phyloP scores from a whole-genome alignment of 1,140 invertebrate genomes.

The Proctacanthus coquilletti region DNA sequence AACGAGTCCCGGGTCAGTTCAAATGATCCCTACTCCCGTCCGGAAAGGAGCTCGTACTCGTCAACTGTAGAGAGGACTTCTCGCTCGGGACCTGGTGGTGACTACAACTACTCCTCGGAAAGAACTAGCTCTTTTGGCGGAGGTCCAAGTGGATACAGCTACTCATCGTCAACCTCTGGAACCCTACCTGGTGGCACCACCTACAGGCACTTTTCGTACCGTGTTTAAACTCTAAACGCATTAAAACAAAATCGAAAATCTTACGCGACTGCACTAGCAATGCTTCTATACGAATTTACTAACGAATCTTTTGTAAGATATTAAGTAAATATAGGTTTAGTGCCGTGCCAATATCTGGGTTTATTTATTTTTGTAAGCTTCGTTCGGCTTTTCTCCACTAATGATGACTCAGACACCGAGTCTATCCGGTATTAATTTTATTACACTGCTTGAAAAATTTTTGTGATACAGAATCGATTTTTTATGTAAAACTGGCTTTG shows the following conservation, averaged over 20 bases:
- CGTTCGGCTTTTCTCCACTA: no score
- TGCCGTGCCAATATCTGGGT: no score
- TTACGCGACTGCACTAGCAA: neutral
- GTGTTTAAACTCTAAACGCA: constrained; percentile 42
- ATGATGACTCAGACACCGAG: no score
- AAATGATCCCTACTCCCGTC: constrained; percentile 37
- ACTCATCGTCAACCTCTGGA: constrained; percentile 56
- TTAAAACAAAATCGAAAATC: neutral
- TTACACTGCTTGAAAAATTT: no score
- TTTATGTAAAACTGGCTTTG: no score
- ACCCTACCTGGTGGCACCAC: constrained; percentile 61
- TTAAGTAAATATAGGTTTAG: no score
- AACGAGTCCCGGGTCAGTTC: constrained; percentile 33
- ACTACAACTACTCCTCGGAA: constrained; percentile 56
- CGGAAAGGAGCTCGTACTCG: constrained; percentile 45
- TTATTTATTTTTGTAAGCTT: no score
- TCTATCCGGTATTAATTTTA: no score
- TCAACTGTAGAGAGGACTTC: constrained; percentile 48
- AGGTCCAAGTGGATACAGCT: constrained; percentile 66
- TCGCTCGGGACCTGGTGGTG: constrained; percentile 43
- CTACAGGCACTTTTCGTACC: constrained; percentile 72
- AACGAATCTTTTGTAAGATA: no score
- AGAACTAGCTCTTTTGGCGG: constrained; percentile 46
- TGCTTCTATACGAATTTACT: no score
- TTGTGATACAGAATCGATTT: no score